These are phyloP conservation scores for Petrophora chlorosata DNA, from an alignment of 2,888 invertebrate species.

Conservation along the genomic window DNA sequence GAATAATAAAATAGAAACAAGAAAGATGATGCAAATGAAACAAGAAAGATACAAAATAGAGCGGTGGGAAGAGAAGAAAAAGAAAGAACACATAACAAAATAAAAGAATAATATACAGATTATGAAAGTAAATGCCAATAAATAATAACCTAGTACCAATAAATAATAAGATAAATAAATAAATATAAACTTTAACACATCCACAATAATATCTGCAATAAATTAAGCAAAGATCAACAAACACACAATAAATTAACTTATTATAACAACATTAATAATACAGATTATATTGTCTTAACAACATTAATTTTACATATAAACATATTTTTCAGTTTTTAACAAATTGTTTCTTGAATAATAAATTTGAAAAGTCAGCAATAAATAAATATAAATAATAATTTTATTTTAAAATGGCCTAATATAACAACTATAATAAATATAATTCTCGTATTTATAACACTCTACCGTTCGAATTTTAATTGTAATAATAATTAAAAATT, in stretches of 20 bases:
- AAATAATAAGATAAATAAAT: constrained; percentile 8
- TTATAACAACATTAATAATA: neutral
- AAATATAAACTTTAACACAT: constrained; percentile 50
- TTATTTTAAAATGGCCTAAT: too few species aligned
- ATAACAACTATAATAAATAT: too few species aligned
- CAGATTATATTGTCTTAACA: constrained; percentile 2
- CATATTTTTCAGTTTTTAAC: neutral
- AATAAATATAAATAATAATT: too few species aligned
- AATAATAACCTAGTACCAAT: constrained; percentile 12
- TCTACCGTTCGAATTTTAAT: too few species aligned
- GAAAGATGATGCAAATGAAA: neutral
- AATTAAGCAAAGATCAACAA: constrained; percentile 48
- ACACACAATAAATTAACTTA: constrained; percentile 48
- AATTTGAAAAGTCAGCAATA: too few species aligned
- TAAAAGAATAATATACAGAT: neutral
- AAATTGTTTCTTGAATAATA: too few species aligned
- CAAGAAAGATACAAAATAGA: neutral
- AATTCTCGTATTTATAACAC: too few species aligned
- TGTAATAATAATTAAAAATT: too few species aligned
- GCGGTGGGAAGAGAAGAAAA: constrained; percentile 26
- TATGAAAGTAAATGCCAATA: constrained; percentile 2
- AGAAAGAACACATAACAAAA: neutral
- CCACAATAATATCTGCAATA: constrained; percentile 52
- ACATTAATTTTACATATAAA: constrained; percentile 2
- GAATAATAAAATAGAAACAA: neutral